These are phyloP conservation scores for Nephila pilipes DNA, from an alignment of 1,140 invertebrate species.

Conservation along the genomic window DNA sequence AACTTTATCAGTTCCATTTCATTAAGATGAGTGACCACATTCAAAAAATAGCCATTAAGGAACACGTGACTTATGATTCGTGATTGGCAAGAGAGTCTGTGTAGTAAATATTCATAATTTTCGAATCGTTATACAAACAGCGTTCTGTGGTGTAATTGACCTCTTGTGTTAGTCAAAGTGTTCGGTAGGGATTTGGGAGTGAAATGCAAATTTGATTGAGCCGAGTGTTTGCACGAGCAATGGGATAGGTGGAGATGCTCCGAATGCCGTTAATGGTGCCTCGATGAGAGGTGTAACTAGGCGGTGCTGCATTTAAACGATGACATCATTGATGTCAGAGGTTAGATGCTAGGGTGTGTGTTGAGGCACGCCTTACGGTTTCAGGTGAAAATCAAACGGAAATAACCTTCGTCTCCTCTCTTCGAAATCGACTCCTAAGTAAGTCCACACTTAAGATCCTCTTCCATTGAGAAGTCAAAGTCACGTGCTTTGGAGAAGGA, in stretches of 20 bases:
- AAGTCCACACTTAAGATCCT: no score
- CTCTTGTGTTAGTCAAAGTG: neutral
- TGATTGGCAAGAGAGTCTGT: neutral
- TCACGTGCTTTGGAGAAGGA: no score
- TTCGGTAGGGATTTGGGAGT: neutral
- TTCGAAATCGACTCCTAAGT: neutral
- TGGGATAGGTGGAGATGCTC: conserved; percentile 6
- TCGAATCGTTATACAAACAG: neutral
- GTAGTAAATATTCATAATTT: conserved; percentile 22
- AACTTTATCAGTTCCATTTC: no score
- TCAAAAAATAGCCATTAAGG: neutral
- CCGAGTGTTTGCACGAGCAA: neutral
- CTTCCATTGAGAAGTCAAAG: no score
- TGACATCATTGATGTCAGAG: conserved; percentile 59
- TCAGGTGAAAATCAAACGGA: conserved; percentile 35
- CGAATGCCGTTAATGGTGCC: conserved; percentile 4
- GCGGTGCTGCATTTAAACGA: conserved; percentile 45
- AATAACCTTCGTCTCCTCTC: conserved; percentile 17
- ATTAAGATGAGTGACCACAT: no score
- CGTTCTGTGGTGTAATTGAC: neutral
- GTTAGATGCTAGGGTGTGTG: conserved; percentile 46
- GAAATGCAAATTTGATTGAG: neutral
- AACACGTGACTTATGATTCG: neutral
- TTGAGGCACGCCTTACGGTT: conserved; percentile 29
- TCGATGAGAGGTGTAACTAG: conserved; percentile 45